These are phyloP conservation scores for Odontophorus gujanensis DNA, from an alignment of 2,113 vertebrate species.

Conservation along the genomic window DNA sequence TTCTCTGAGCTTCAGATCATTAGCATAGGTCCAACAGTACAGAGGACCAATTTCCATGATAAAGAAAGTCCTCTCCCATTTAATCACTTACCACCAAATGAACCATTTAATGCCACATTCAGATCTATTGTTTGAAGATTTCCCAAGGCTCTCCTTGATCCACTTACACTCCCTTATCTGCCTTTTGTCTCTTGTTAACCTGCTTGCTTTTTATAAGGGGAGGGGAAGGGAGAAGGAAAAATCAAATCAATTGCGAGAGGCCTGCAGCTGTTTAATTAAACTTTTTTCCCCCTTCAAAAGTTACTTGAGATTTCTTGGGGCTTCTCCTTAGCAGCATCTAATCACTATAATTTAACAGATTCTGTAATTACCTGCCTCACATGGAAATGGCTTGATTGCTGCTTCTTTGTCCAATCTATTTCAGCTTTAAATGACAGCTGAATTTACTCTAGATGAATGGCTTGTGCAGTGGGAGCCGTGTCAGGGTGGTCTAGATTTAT, in stretches of 20 bases:
- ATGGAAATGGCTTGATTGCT: slow-evolving; percentile 74
- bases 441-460: slow-evolving; percentile 56
- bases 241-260: slow-evolving; percentile 70
- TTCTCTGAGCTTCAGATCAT: slow-evolving; percentile 49
- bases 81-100: slow-evolving; percentile 77
- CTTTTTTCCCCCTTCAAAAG: slow-evolving; percentile 51
- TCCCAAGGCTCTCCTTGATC: slow-evolving; percentile 67
- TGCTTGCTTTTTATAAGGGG: slow-evolving; percentile 52
- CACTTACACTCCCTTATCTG: slow-evolving; percentile 61
- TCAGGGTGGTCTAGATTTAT: slow-evolving; percentile 39
- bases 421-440: slow-evolving; percentile 63
- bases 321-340: slow-evolving; percentile 69
- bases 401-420: slow-evolving; percentile 73
- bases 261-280: slow-evolving; percentile 78
- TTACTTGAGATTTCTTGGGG: slow-evolving; percentile 74
- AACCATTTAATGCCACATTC: slow-evolving; percentile 76
- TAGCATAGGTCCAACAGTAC: slow-evolving; percentile 61
- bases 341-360: slow-evolving; percentile 80
- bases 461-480: neutral
- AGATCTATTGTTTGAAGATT: slow-evolving; percentile 71
- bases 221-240: neutral
- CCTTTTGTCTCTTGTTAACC: slow-evolving; percentile 71
- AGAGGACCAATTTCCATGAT: slow-evolving; percentile 77
- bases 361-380: slow-evolving; percentile 77
- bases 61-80: slow-evolving; percentile 73